Evolutionary conservation across 1,140 invertebrate genomes (phyloP).

Genomic region (Nephotettix cincticeps): DNA sequence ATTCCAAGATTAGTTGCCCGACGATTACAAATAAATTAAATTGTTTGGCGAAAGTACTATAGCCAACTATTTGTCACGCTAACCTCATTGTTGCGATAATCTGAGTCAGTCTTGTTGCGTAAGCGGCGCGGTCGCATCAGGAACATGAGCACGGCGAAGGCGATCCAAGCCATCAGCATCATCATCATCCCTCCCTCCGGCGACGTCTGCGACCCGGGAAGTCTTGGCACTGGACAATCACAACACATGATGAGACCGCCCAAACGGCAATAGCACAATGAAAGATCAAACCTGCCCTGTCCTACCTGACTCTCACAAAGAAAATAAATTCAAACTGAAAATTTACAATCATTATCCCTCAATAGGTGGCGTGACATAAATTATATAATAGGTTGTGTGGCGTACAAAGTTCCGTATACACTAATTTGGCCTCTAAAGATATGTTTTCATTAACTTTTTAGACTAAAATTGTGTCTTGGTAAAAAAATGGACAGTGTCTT

Average conservation of each 20-base stretch:
- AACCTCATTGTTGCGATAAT: background rate
- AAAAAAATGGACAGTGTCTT: no score
- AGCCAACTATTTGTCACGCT: background rate
- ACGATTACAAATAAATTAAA: background rate
- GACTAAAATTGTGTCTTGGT: no score
- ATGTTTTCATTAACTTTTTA: no score
- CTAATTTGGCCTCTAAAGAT: no score
- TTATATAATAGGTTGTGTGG: no score
- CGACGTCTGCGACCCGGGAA: constrained; percentile 16
- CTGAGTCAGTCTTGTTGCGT: constrained; percentile 1
- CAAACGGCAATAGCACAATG: no score
- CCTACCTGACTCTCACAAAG: no score
- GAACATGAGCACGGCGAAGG: constrained; percentile 27
- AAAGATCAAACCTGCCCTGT: no score
- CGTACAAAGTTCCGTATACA: no score
- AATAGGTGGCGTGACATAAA: no score
- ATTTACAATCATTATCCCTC: no score
- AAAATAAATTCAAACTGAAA: no score
- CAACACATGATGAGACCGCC: background rate
- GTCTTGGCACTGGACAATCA: constrained; percentile 27
- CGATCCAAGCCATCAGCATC: constrained; percentile 30
- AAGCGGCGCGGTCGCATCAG: constrained; percentile 23
- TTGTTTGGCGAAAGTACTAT: background rate
- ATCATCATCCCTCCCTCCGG: constrained; percentile 20
- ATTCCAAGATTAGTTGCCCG: background rate